Conservation (phyloP, 2,888 invertebrate genomes). For the Tipula helvola region DNA sequence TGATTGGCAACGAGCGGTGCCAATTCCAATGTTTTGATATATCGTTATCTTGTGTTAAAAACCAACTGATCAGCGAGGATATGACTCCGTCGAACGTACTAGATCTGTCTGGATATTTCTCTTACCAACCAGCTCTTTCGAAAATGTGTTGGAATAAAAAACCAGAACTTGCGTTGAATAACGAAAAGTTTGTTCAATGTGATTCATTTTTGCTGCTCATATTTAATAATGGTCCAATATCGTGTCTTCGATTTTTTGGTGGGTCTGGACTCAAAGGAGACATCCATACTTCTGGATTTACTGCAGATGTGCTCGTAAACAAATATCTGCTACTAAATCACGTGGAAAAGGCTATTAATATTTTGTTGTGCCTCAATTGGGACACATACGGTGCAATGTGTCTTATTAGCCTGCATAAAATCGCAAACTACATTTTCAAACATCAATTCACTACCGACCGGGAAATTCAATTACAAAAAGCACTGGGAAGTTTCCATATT, state of each 20-base stretch:
- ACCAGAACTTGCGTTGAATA: constrained; percentile 34
- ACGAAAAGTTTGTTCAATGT: constrained; percentile 34
- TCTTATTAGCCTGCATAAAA: constrained; percentile 59
- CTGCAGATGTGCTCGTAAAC: constrained; percentile 45
- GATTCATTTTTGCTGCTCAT: constrained; percentile 43
- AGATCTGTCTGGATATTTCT: constrained; percentile 44
- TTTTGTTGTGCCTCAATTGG: constrained; percentile 62
- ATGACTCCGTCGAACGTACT: constrained; percentile 46
- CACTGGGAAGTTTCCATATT: constrained; percentile 68
- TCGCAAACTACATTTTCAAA: constrained; percentile 47
- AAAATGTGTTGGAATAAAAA: constrained; percentile 47
- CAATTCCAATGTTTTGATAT: constrained; percentile 66
- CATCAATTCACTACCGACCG: constrained; percentile 30
- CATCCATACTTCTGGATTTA: constrained; percentile 38
- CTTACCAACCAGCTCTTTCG: constrained; percentile 41
- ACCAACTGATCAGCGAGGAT: constrained; percentile 55
- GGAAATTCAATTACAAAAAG: constrained; percentile 53
- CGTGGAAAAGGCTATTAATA: constrained; percentile 54
- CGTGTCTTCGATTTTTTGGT: constrained; percentile 41
- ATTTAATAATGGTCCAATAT: constrained; percentile 50
- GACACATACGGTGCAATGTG: constrained; percentile 61
- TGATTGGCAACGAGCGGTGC: constrained; percentile 56
- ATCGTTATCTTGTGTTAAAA: constrained; percentile 51
- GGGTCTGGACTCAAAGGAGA: constrained; percentile 36
- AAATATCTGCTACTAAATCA: constrained; percentile 51